These are phyloP conservation scores for Clarias laeviceps DNA, from an alignment of 2,797 vertebrate genomes.

Conservation along the genomic window DNA sequence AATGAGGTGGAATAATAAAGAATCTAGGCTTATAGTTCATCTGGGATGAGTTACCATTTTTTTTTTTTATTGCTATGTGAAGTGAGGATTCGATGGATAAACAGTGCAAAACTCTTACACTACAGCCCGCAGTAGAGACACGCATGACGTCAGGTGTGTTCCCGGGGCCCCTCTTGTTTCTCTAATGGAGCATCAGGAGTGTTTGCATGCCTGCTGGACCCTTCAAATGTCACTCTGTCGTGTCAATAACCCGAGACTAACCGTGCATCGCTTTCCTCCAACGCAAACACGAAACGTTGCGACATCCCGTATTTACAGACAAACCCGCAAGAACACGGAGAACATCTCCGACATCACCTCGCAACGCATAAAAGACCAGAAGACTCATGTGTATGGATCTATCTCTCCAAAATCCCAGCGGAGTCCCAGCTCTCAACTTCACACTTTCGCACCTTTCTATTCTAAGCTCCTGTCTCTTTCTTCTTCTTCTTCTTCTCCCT, in stretches of 20 bases:
- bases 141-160: neutral
- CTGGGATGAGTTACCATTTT: neutral
- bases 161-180: neutral
- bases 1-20: neutral
- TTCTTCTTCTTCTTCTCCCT: neutral
- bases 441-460: neutral
- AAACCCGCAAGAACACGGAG: neutral
- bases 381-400: neutral
- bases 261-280: neutral
- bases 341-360: neutral
- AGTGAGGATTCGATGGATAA: neutral
- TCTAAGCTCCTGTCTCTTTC: constrained; percentile 8
- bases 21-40: constrained; percentile 26
- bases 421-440: neutral
- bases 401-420: constrained; percentile 5
- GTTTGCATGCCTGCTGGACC: neutral
- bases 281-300: neutral
- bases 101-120: neutral
- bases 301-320: neutral
- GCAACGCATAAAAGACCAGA: neutral
- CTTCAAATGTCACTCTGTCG: constrained; percentile 11
- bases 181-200: neutral
- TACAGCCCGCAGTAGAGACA: neutral
- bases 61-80: constrained; percentile 10
- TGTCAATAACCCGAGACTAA: neutral